phyloP scores from a whole-genome alignment of 2,888 invertebrate genomes.

The Pterostichus niger region DNA sequence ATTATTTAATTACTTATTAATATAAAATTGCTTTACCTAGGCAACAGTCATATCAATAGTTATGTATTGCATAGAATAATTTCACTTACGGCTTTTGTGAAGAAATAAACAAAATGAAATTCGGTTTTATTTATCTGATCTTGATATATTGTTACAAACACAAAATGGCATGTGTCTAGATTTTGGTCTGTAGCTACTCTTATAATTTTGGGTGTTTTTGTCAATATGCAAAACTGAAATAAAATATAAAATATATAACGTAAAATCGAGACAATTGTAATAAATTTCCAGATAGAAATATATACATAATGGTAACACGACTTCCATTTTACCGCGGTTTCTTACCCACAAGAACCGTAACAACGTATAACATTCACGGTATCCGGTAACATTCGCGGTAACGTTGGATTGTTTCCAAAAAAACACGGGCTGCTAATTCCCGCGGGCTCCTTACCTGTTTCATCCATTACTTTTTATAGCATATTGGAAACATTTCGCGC shows the following conservation, averaged over 20 bases:
- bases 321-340: not conserved
- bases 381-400: not conserved
- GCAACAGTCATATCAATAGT: too few relatives aligned
- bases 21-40: too few relatives aligned
- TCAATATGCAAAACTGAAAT: not conserved
- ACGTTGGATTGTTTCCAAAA: slow-evolving; percentile 33
- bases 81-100: too few relatives aligned
- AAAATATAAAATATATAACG: not conserved
- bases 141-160: too few relatives aligned
- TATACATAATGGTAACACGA: not conserved
- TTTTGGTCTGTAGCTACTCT: too few relatives aligned
- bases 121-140: too few relatives aligned
- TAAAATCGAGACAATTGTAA: slow-evolving; percentile 11
- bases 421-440: slow-evolving; percentile 30
- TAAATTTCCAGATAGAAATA: not conserved
- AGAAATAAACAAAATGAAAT: too few relatives aligned
- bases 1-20: too few relatives aligned
- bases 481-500: slow-evolving; percentile 24
- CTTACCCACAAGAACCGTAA: slow-evolving; percentile 5
- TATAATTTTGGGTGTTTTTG: too few relatives aligned
- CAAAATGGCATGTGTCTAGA: too few relatives aligned
- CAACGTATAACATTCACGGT: not conserved
- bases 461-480: slow-evolving; percentile 40
- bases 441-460: slow-evolving; percentile 36
- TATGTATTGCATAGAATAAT: too few relatives aligned